Evolutionary conservation across 2,888 invertebrate genomes (phyloP).

Genomic region (Cepaea hortensis): DNA sequence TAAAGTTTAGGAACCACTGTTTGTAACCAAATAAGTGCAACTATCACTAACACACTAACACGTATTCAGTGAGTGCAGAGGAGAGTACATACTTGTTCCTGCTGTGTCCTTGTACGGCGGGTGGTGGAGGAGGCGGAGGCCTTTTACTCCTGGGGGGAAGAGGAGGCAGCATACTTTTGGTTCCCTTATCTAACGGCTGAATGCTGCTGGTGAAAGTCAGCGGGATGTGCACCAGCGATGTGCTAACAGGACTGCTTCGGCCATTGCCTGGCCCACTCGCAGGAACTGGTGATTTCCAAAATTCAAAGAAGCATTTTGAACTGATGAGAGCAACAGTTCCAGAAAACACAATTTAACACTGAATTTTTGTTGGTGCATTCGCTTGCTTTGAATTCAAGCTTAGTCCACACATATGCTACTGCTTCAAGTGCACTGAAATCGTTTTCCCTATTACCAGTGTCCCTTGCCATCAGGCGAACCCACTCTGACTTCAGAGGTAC

Average conservation of each 20-base stretch:
- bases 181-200: conserved; percentile 39
- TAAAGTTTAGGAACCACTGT: too few relatives aligned
- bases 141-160: conserved; percentile 61
- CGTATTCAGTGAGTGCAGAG: not conserved
- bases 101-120: conserved; percentile 43
- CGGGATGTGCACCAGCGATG: conserved; percentile 49
- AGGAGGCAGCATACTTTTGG: conserved; percentile 51
- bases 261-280: conserved; percentile 41
- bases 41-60: not conserved
- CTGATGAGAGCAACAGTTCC: not conserved
- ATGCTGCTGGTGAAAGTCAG: conserved; percentile 45
- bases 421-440: too few relatives aligned
- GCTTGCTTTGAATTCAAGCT: too few relatives aligned
- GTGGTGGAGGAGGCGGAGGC: conserved; percentile 60
- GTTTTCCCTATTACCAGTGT: too few relatives aligned
- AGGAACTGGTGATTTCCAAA: conserved; percentile 38
- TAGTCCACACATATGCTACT: too few relatives aligned
- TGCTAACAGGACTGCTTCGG: conserved; percentile 45
- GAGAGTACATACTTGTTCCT: conserved; percentile 46
- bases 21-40: too few relatives aligned
- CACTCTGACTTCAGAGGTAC: too few relatives aligned
- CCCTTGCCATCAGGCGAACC: too few relatives aligned
- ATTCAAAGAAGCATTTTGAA: conserved; percentile 1
- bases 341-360: too few relatives aligned
- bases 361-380: too few relatives aligned